A percentile compares a stretch with the other conserved stretches of the same genome.
Evolutionary conservation across 2,113 vertebrate species (phyloP).

Genomic region (Archocentrus centrarchus): DNA sequence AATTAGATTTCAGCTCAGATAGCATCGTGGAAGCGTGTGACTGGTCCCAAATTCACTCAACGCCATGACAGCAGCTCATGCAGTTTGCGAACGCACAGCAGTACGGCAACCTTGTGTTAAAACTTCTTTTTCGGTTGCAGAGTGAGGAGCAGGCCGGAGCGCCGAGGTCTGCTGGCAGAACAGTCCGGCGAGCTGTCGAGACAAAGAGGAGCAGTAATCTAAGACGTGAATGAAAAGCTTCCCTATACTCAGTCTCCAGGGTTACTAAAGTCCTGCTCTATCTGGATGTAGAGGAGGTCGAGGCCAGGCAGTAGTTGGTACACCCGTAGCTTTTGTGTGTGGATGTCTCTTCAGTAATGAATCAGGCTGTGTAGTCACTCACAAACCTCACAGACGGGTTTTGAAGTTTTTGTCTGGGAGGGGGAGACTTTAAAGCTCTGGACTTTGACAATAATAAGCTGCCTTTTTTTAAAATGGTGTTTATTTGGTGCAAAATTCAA

Average conservation of each 20-base stretch:
- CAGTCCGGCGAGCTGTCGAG: background rate
- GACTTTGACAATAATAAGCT: background rate
- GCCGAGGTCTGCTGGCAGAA: slow-evolving; percentile 1
- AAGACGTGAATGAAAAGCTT: slow-evolving; percentile 11
- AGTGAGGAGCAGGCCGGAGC: background rate
- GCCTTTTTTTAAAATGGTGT: background rate
- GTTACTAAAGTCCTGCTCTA: background rate
- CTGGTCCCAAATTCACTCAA: background rate
- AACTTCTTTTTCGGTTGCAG: background rate
- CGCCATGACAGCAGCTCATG: background rate
- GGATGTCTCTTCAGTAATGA: background rate
- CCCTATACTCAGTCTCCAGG: background rate
- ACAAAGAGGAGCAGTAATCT: slow-evolving; percentile 18
- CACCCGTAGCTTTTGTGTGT: slow-evolving; percentile 6
- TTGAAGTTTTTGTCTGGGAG: background rate
- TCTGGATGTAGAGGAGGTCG: background rate
- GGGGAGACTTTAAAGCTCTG: background rate
- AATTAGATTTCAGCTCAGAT: background rate
- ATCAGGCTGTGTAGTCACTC: slow-evolving; percentile 8
- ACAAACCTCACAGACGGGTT: background rate
- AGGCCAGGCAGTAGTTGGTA: slow-evolving; percentile 11
- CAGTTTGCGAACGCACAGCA: background rate
- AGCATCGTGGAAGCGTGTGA: background rate
- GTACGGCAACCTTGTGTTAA: background rate
- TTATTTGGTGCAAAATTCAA: background rate